Evolutionary conservation across 2,797 vertebrate species (phyloP).

Genomic region (Valencia hispanica): DNA sequence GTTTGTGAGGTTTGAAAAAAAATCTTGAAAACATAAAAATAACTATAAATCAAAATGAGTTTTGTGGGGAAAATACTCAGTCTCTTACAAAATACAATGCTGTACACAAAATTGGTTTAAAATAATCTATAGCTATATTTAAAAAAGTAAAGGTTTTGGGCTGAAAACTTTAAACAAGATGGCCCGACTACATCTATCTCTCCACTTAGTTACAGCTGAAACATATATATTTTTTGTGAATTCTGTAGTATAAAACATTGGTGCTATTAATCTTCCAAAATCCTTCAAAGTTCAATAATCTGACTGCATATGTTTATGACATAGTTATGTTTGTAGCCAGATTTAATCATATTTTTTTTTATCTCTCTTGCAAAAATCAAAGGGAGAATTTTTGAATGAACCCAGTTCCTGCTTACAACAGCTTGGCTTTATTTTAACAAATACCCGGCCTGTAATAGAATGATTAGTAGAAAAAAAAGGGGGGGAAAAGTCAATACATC

Average conservation of each 20-base stretch:
- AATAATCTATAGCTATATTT: background rate
- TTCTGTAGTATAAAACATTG: conserved; percentile 70
- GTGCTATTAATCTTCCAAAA: conserved; percentile 80
- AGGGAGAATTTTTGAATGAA: conserved; percentile 76
- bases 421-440: conserved; percentile 70
- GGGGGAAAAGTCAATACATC: conserved; percentile 32
- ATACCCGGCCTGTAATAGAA: conserved; percentile 53
- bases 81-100: conserved; percentile 67
- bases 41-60: conserved; percentile 55
- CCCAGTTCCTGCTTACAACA: conserved; percentile 78
- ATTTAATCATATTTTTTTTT: conserved; percentile 33
- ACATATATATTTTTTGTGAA: conserved; percentile 51
- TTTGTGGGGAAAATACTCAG: conserved; percentile 63
- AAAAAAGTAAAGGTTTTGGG: conserved; percentile 38
- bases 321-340: conserved; percentile 77
- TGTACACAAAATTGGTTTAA: conserved; percentile 42
- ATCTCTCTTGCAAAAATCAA: conserved; percentile 40
- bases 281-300: conserved; percentile 81
- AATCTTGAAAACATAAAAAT: conserved; percentile 32
- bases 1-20: conserved; percentile 79
- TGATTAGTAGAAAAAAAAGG: conserved; percentile 18
- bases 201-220: conserved; percentile 58
- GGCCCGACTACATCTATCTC: conserved; percentile 59
- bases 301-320: conserved; percentile 79
- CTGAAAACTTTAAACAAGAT: conserved; percentile 51